Percentiles rank a stretch among this genome's conserved stretches.
These are phyloP conservation scores for Spilarctia lutea DNA, from an alignment of 2,888 invertebrate genomes.

Conservation along the genomic window DNA sequence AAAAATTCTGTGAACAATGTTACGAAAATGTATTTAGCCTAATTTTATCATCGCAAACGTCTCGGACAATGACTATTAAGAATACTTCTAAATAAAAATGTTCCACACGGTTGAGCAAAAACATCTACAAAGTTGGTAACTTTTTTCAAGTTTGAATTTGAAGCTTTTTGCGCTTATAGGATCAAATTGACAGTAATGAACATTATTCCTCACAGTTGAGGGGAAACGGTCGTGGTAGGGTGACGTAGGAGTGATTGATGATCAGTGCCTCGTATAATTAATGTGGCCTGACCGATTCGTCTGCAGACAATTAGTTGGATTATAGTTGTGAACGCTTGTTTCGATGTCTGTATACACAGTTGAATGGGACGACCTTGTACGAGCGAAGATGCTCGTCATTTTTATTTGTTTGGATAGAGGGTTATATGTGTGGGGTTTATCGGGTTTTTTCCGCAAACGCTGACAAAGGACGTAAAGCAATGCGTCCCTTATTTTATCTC, in stretches of 20 bases:
- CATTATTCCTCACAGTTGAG: conserved; percentile 51
- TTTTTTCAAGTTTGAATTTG: conserved; percentile 28
- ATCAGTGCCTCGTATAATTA: conserved; percentile 73
- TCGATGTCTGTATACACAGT: conserved; percentile 35
- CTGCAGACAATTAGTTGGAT: conserved; percentile 63
- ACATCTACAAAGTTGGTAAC: conserved; percentile 29
- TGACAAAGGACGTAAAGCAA: conserved; percentile 7
- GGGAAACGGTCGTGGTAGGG: conserved; percentile 26
- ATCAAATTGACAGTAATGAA: conserved; percentile 72
- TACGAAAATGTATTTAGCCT: conserved; percentile 5
- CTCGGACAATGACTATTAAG: neutral
- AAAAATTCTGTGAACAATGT: neutral
- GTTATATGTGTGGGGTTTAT: conserved; percentile 13
- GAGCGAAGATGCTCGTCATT: conserved; percentile 27
- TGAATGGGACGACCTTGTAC: conserved; percentile 32
- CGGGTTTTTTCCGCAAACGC: conserved; percentile 6
- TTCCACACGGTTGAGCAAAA: conserved; percentile 27
- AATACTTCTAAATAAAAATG: conserved; percentile 16
- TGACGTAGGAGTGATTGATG: conserved; percentile 71
- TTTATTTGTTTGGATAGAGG: conserved; percentile 24
- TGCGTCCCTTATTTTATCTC: neutral
- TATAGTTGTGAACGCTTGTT: conserved; percentile 49
- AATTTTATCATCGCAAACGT: conserved; percentile 4
- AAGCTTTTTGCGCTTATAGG: conserved; percentile 52
- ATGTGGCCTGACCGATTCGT: conserved; percentile 67